phyloP scores from a whole-genome alignment of 2,797 vertebrate species.

The Gallinago nigripennis region DNA sequence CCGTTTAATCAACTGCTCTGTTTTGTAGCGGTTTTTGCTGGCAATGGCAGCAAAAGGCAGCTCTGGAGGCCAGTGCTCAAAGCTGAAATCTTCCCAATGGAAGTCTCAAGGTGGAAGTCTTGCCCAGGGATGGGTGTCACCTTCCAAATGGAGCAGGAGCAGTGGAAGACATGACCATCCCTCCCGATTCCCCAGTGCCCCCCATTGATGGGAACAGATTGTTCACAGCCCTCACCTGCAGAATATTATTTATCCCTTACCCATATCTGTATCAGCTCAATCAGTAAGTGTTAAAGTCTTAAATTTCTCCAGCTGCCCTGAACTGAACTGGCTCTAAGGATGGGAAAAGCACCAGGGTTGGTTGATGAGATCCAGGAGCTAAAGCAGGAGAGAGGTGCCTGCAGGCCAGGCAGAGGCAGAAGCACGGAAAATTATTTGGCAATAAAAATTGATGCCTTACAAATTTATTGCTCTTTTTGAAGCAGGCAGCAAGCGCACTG shows the following conservation, averaged over 20 bases:
- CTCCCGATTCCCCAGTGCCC: neutral
- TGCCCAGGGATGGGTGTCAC: neutral
- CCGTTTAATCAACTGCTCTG: neutral
- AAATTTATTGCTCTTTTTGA: neutral
- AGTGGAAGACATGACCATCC: neutral
- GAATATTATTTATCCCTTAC: neutral
- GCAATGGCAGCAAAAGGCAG: neutral
- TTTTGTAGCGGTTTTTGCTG: neutral
- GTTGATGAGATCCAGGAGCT: neutral
- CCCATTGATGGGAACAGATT: neutral
- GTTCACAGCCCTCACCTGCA: neutral
- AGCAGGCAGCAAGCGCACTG: neutral
- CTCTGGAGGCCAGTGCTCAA: neutral
- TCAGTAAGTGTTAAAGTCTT: neutral
- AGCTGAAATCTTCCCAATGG: neutral
- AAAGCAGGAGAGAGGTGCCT: neutral
- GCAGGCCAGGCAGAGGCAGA: neutral
- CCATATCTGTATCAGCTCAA: neutral
- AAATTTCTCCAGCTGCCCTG: neutral
- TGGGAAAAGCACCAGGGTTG: neutral
- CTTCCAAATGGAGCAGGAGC: neutral
- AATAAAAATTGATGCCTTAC: neutral
- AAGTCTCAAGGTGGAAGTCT: neutral
- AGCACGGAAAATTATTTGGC: neutral
- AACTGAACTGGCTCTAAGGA: neutral